Evolutionary conservation across 2,113 vertebrate species (phyloP).

Genomic region (Mobula hypostoma): DNA sequence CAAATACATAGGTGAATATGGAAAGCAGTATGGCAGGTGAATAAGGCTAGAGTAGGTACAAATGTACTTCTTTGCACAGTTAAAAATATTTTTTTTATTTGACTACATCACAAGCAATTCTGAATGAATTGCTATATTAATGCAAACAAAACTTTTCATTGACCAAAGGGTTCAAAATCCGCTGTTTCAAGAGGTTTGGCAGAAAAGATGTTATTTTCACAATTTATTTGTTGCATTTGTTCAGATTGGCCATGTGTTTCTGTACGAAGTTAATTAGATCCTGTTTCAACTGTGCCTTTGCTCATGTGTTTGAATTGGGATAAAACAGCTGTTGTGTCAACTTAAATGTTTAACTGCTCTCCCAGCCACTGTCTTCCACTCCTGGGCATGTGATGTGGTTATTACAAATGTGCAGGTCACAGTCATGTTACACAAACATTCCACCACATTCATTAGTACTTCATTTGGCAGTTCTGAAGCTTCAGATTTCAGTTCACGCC

Average conservation of each 20-base stretch:
- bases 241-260: background rate
- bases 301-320: constrained; percentile 44
- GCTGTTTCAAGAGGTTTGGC: background rate
- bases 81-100: background rate
- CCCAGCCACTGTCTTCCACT: constrained; percentile 44
- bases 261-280: constrained; percentile 42
- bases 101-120: background rate
- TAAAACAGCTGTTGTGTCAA: constrained; percentile 47
- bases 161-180: background rate
- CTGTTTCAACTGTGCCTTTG: constrained; percentile 47
- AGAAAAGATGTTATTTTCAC: background rate
- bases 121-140: background rate
- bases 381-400: constrained; percentile 55
- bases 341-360: constrained; percentile 44
- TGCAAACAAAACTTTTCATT: background rate
- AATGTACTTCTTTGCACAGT: background rate
- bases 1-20: background rate
- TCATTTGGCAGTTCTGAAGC: constrained; percentile 48
- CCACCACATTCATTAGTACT: constrained; percentile 43
- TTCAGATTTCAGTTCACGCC: constrained; percentile 49
- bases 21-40: background rate
- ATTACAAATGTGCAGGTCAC: constrained; percentile 52
- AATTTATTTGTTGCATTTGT: background rate
- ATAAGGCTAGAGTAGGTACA: background rate
- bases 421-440: constrained; percentile 56